A percentile compares a stretch with the other conserved stretches of the same genome.
These are phyloP conservation scores for Drosophila sproati DNA, from an alignment of 1,140 invertebrate species.

Conservation along the genomic window DNA sequence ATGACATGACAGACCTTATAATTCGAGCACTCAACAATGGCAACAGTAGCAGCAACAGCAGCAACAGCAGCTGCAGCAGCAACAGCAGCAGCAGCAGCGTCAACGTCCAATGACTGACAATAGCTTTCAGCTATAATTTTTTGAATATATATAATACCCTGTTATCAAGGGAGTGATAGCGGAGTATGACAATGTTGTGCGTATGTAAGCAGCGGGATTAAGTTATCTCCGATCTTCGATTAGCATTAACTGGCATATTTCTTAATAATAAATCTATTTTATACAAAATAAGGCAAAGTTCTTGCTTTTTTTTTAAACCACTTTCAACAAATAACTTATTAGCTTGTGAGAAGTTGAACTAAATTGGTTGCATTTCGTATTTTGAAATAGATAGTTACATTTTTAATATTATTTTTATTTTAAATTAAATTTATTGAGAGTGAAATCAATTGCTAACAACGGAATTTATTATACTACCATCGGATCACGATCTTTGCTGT, in stretches of 20 bases:
- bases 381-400: too few species aligned
- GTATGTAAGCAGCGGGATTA: too few species aligned
- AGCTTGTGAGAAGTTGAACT: too few species aligned
- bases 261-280: too few species aligned
- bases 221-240: not conserved
- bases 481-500: not conserved
- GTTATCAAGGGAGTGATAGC: not conserved
- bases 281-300: too few species aligned
- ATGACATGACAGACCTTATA: constrained; percentile 29
- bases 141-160: not conserved
- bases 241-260: too few species aligned
- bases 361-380: too few species aligned
- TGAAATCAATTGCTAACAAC: not conserved
- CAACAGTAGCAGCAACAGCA: not conserved
- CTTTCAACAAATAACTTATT: too few species aligned
- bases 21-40: constrained; percentile 32
- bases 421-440: too few species aligned
- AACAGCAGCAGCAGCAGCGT: constrained; percentile 10
- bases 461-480: not conserved
- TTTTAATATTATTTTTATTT: not conserved
- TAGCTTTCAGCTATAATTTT: not conserved
- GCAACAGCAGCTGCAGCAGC: constrained; percentile 20
- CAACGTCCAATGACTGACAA: constrained; percentile 9
- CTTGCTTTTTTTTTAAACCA: too few species aligned
- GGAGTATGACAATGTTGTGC: not conserved